phyloP scores from a whole-genome alignment of 2,113 vertebrate genomes.

The Chroicocephalus ridibundus region DNA sequence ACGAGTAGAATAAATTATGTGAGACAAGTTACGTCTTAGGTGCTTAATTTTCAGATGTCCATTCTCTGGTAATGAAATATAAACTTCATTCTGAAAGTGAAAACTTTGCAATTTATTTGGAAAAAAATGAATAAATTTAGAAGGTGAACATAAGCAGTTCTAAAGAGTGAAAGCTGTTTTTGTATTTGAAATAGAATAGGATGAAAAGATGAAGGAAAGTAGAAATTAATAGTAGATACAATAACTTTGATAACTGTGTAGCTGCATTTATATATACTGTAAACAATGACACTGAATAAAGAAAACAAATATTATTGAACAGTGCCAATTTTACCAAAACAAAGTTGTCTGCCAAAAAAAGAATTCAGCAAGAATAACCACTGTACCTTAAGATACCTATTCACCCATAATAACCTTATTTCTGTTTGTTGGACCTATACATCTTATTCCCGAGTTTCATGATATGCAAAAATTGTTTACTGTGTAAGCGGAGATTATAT shows the following conservation, averaged over 20 bases:
- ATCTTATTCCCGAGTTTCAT: not conserved
- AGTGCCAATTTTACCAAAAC: not conserved
- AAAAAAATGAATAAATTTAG: not conserved
- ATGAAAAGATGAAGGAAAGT: not conserved
- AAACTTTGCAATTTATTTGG: not conserved
- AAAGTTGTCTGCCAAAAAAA: not conserved
- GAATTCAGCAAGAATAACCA: not conserved
- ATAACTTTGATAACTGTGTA: not conserved
- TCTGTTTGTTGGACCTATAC: not conserved
- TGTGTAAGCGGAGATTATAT: not conserved
- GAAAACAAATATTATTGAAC: not conserved
- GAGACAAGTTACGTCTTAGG: not conserved
- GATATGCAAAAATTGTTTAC: not conserved
- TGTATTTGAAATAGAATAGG: not conserved
- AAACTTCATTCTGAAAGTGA: not conserved
- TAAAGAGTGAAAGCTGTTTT: not conserved
- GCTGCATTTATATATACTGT: not conserved
- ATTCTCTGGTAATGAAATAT: not conserved
- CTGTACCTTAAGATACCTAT: not conserved
- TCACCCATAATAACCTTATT: not conserved
- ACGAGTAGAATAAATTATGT: not conserved
- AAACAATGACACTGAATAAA: not conserved
- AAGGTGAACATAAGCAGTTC: not conserved
- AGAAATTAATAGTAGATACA: not conserved
- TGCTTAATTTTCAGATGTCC: not conserved